Conservation (phyloP, 1,140 invertebrate species). For the Chionoecetes opilio region DNA sequence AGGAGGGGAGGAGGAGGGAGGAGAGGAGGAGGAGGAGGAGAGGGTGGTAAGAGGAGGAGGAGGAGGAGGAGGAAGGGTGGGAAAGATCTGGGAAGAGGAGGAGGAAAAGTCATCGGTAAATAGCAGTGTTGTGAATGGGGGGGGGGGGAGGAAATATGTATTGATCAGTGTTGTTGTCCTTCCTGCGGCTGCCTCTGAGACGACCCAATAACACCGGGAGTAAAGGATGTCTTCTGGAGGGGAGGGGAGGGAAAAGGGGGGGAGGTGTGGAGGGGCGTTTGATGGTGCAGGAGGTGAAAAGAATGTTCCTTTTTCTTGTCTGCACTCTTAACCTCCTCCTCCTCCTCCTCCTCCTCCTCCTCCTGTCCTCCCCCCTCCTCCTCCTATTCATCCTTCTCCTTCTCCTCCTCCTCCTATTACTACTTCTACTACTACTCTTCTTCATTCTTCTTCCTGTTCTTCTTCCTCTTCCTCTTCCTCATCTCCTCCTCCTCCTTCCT, state of each 20-base stretch:
- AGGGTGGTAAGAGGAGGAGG: no score
- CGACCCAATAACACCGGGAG: background rate
- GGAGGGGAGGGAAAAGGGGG: background rate
- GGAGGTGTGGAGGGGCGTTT: background rate
- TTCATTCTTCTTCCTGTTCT: no score
- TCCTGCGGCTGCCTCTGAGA: background rate
- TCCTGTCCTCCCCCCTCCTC: background rate
- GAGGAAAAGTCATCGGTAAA: constrained; percentile 25
- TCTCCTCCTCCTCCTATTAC: no score
- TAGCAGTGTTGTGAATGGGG: constrained; percentile 15
- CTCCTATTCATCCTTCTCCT: background rate
- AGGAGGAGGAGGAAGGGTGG: background rate
- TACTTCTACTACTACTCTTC: no score
- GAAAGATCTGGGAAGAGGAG: background rate
- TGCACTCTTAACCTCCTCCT: background rate
- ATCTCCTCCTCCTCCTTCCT: background rate
- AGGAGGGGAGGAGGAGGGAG: no score
- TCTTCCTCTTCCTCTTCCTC: no score
- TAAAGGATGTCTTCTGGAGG: background rate
- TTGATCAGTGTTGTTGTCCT: background rate
- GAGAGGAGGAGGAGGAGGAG: no score
- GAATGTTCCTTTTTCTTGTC: background rate
- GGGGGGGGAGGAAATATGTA: constrained; percentile 4
- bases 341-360: background rate
- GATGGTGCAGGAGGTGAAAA: constrained; percentile 27